Base-by-base conservation (phyloP, 2,888 invertebrate species). In the Sclerodermus sp. region DNA sequence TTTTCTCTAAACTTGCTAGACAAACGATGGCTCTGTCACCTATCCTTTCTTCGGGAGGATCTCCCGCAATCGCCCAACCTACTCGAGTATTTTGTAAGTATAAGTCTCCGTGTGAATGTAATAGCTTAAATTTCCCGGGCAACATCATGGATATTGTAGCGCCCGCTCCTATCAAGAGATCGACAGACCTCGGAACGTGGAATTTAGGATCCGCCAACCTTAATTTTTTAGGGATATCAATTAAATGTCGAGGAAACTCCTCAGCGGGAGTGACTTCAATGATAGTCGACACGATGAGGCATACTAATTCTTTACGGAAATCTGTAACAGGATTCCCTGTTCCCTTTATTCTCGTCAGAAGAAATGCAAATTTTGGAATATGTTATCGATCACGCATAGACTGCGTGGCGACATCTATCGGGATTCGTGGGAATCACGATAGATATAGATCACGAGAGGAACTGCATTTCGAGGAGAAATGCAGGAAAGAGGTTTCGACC, bases 41-140 rank as follows among this genome's bases (percentile, higher is more conserved):
- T 30, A 13, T 14, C n/a, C 10, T 13, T 9, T 44, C 15, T 14
- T 41, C 18, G 12, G 45, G 42, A 49, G 18, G 16, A 15, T 53
- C 53, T 31, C 59, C 60, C n/a, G 49, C 59, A 8, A 57, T 49
- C 3, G 51, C 48, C 57, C 55, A 56, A 8, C 54, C 56, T 23
- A 57, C 53, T 8, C 50, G 51, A 8, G 59, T 47, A 12, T 47
- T 49, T 45, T 42, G 49, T n/a, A 50, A 13, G 17, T 32, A 40
- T 10, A 53, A 10, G 6, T 53, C 47, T 2, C 13, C 29, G 1
- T 42, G 23, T 1, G 36, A 17, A n/a, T 38, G 15, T 1, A 41
- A 46, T n/a, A 52, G 17, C 38, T 49, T 42, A 23, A 49, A 45
- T 47, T 46, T 46, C 0, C 55, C 49, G 13, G 49, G 14, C 1